These are phyloP conservation scores for Campaea margaritaria DNA, from an alignment of 2,888 invertebrate genomes.

Conservation along the genomic window DNA sequence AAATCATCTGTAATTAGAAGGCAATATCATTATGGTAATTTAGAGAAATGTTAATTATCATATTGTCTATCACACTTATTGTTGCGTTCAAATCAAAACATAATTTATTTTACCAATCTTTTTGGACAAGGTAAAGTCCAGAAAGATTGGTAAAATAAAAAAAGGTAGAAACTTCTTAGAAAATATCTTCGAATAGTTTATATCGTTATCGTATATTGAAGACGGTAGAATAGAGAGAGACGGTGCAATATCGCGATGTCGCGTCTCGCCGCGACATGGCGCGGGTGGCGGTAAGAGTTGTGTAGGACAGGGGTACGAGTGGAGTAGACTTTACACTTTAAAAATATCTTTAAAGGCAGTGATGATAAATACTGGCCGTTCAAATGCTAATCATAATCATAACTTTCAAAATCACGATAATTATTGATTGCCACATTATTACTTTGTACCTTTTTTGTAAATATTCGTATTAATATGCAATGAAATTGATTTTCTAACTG, in stretches of 20 bases:
- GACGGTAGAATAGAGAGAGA: constrained; percentile 26
- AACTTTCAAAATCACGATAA: no score
- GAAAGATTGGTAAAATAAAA: background rate
- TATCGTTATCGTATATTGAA: constrained; percentile 13
- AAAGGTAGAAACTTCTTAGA: background rate
- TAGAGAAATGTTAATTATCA: constrained; percentile 22
- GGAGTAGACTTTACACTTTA: constrained; percentile 1
- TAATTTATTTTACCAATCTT: no score
- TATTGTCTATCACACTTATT: background rate
- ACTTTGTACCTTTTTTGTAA: no score
- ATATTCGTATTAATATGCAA: no score
- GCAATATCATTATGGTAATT: constrained; percentile 25
- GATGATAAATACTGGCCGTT: background rate
- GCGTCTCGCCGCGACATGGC: constrained; percentile 35
- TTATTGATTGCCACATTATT: no score
- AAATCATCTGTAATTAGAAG: constrained; percentile 21
- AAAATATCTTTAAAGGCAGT: background rate
- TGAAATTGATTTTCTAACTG: no score
- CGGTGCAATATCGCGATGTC: constrained; percentile 35
- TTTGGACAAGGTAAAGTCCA: background rate
- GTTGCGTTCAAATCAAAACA: no score
- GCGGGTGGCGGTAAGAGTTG: constrained; percentile 30
- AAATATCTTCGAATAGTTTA: constrained; percentile 16
- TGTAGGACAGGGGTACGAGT: constrained; percentile 14
- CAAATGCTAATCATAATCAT: no score